Conservation (phyloP, 1,140 invertebrate species). For the Probaryconus sp. region DNA sequence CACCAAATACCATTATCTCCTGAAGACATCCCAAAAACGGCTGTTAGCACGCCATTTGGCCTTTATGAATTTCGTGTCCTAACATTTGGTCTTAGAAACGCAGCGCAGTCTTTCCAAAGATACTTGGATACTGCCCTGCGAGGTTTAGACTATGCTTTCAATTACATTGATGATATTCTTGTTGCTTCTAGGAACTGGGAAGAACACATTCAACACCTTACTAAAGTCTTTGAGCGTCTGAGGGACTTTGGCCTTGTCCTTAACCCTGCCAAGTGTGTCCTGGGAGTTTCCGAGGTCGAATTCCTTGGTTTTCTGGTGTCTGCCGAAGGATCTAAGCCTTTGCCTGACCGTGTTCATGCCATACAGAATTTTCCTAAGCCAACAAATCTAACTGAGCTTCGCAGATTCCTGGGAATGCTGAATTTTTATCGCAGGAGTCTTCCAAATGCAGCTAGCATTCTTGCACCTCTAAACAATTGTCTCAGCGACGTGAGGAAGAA, state of each 20-base stretch:
- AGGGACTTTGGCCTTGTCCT: background rate
- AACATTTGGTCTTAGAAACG: slow-evolving; percentile 52
- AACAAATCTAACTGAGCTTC: too few relatives aligned
- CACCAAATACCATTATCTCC: slow-evolving; percentile 3
- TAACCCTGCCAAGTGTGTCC: slow-evolving; percentile 52
- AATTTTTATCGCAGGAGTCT: too few relatives aligned
- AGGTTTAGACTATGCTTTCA: too few relatives aligned
- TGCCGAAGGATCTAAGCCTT: slow-evolving; percentile 53
- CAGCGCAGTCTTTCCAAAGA: background rate
- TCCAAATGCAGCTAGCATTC: too few relatives aligned
- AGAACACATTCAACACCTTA: too few relatives aligned
- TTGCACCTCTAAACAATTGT: background rate
- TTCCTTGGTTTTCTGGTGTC: slow-evolving; percentile 65
- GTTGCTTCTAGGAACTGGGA: too few relatives aligned
- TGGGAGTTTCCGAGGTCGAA: slow-evolving; percentile 36
- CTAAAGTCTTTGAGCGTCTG: background rate
- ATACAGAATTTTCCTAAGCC: slow-evolving; percentile 9
- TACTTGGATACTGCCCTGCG: too few relatives aligned
- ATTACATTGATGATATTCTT: too few relatives aligned
- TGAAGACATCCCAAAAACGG: slow-evolving; percentile 69
- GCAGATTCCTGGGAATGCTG: too few relatives aligned
- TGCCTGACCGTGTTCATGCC: slow-evolving; percentile 28
- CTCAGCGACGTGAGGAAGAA: background rate
- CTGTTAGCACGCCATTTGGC: slow-evolving; percentile 66
- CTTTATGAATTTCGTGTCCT: slow-evolving; percentile 34